Base-by-base conservation (phyloP, 2,888 invertebrate genomes). In the Phalangium opilio region DNA sequence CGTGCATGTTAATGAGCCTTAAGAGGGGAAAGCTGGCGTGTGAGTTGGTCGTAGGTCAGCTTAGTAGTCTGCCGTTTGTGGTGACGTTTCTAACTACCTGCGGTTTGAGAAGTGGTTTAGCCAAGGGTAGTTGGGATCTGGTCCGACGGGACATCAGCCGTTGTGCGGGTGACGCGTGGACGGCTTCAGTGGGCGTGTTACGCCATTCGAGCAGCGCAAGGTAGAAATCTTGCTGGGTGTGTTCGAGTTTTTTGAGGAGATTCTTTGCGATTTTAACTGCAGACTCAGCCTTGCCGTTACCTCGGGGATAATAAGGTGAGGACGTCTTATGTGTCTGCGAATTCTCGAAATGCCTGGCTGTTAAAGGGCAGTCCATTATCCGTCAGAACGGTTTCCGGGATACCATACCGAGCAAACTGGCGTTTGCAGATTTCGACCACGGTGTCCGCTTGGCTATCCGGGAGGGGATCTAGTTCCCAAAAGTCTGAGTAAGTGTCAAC, bases 401-500 rank as follows among this genome's bases (percentile, higher is more conserved):
- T 47, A 10, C 41, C 36, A 35, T 36, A 42, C 10, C 21, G n/a
- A n/a, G 47, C 41, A 36, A 40, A 48, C 14, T 20, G 34, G 10
- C 34, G 32, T 48, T 48, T 48, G 10, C 39, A 18, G 2, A 41
- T 40, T 21, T 33, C 44, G 7, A 48, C 43, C 12, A 48, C 36
- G 12, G 47, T 32, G 8, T 20, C 17, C n/a, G 35, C 15, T n/a
- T 21, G 33, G 27, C 21, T 39, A 15, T 40, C 11, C 19, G 43
- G 39, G 4, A 43, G 15, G 34, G 15, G 21, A 20, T 44, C 33
- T 8, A 44, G 20, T 19, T 43, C 40, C 19, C 40, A 34, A 40
- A 33, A 48, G 14, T 48, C 44, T 17, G 42, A 36, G 12, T 42
- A 47, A 18, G 36, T 36, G 18, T 47, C 47, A 11, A 42, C 32